Percentiles rank a stretch among this genome's conserved stretches.
Evolutionary conservation across 1,140 invertebrate species (phyloP).

Genomic region (Leptinotarsa texana): DNA sequence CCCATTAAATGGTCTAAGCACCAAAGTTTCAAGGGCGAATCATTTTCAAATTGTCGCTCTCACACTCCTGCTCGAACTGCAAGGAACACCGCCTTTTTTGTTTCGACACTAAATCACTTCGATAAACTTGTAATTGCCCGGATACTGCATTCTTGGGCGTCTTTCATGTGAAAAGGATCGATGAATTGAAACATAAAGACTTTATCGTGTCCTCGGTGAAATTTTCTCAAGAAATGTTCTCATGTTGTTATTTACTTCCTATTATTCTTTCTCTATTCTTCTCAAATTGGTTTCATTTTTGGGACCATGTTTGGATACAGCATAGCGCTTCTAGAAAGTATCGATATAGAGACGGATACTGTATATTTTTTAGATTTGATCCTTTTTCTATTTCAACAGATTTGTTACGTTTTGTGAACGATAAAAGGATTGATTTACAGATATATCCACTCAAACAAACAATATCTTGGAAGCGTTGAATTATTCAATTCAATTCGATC

Average conservation of each 20-base stretch:
- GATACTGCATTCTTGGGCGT: neutral
- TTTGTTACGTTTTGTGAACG: neutral
- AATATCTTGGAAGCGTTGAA: no score
- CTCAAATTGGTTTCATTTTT: constrained; percentile 19
- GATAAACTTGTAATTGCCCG: constrained; percentile 12
- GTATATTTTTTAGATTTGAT: neutral
- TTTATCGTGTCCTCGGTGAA: constrained; percentile 26
- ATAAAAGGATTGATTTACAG: no score
- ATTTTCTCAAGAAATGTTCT: constrained; percentile 36
- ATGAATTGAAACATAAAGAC: constrained; percentile 37
- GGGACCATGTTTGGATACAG: neutral
- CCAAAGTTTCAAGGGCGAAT: no score
- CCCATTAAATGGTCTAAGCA: no score
- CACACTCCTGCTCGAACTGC: no score
- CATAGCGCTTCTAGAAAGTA: neutral
- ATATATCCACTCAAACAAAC: no score
- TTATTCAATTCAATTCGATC: no score
- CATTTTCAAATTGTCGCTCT: no score
- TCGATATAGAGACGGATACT: neutral
- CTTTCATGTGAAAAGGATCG: constrained; percentile 17
- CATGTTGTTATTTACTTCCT: constrained; percentile 30
- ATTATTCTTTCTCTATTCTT: constrained; percentile 29
- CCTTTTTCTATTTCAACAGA: neutral
- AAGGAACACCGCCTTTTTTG: neutral
- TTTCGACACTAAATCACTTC: neutral